These are phyloP conservation scores for Linnaemya vulpina DNA, from an alignment of 2,888 invertebrate species.

Conservation along the genomic window DNA sequence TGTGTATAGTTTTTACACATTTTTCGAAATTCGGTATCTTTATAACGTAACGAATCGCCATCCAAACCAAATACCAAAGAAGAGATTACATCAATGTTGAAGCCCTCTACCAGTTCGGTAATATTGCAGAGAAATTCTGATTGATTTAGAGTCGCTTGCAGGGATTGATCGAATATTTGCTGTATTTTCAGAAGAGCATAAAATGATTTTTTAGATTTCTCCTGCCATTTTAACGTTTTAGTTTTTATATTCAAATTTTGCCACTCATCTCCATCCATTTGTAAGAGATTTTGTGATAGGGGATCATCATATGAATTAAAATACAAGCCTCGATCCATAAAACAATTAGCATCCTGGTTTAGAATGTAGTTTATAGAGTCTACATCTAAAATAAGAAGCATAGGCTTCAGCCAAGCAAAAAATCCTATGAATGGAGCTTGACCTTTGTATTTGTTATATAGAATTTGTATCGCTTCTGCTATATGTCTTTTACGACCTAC, in stretches of 20 bases:
- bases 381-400: conserved; percentile 78
- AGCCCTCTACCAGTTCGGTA: conserved; percentile 83
- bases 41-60: conserved; percentile 79
- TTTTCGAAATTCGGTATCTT: conserved; percentile 79
- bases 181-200: conserved; percentile 76
- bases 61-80: conserved; percentile 83
- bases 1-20: conserved; percentile 75
- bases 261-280: conserved; percentile 82
- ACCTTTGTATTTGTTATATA: conserved; percentile 78
- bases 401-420: conserved; percentile 78
- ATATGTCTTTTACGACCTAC: conserved; percentile 76
- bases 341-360: conserved; percentile 78
- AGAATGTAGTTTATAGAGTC: conserved; percentile 79
- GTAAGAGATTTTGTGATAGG: conserved; percentile 81
- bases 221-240: conserved; percentile 76
- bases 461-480: conserved; percentile 72
- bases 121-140: conserved; percentile 77
- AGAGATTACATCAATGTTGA: conserved; percentile 84
- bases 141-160: conserved; percentile 77
- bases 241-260: conserved; percentile 78
- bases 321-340: conserved; percentile 80
- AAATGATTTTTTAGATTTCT: conserved; percentile 77
- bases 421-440: conserved; percentile 80
- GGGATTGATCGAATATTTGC: conserved; percentile 61
- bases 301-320: conserved; percentile 80